A percentile compares a stretch with the other conserved stretches of the same genome.
Evolutionary conservation across 2,888 invertebrate species (phyloP).

Genomic region (Drosophila merina): DNA sequence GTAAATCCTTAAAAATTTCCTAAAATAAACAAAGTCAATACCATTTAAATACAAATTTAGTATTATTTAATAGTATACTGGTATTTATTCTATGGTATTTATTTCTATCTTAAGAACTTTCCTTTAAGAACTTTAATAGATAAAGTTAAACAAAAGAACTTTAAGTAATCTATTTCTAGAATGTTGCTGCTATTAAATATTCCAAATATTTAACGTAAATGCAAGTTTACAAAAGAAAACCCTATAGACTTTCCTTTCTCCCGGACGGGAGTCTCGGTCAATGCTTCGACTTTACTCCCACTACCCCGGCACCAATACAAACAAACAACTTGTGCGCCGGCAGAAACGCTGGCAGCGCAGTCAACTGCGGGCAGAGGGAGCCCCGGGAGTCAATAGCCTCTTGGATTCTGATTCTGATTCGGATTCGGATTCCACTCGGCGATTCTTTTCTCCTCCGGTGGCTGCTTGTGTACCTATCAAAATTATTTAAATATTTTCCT

Average conservation of each 20-base stretch:
- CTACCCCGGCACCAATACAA: conserved; percentile 36
- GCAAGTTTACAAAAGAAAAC: conserved; percentile 1
- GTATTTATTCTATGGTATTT: no score
- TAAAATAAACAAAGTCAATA: no score
- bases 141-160: no score
- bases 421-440: conserved; percentile 29
- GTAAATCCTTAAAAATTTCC: no score
- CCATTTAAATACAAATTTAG: no score
- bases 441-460: conserved; percentile 28
- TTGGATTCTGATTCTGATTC: conserved; percentile 26
- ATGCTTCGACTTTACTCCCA: conserved; percentile 64
- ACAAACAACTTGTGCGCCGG: conserved; percentile 16
- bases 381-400: conserved; percentile 70
- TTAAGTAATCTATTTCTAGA: no score
- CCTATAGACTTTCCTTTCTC: conserved; percentile 55
- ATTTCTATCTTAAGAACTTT: no score
- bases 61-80: no score
- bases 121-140: no score
- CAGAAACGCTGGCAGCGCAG: conserved; percentile 6
- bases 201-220: not conserved
- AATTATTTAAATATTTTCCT: conserved; percentile 70
- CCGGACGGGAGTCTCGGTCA: conserved; percentile 67
- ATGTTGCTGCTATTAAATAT: no score
- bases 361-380: conserved; percentile 1
- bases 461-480: conserved; percentile 64